Evolutionary conservation across 1,140 invertebrate genomes (phyloP).

Genomic region (Bathynomus jamesi): DNA sequence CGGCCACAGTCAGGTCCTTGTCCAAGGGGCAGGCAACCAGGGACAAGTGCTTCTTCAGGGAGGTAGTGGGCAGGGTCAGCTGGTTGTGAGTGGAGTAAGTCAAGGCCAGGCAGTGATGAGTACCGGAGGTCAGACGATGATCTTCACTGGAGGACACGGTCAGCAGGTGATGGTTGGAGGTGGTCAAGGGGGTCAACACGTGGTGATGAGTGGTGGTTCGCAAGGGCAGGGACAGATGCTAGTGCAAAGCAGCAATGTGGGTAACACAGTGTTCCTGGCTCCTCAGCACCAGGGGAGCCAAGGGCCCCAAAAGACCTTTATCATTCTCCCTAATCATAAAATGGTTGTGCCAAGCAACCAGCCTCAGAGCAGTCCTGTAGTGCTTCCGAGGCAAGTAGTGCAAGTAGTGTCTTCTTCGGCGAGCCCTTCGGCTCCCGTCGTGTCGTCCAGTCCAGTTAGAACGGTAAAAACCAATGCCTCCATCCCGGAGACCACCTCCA

Average conservation of each 20-base stretch:
- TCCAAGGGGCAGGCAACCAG: conserved; percentile 15
- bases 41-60: conserved; percentile 30
- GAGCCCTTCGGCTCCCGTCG: conserved; percentile 6
- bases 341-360: conserved; percentile 24
- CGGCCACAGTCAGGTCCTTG: background rate
- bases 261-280: conserved; percentile 22
- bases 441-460: conserved; percentile 13
- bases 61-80: conserved; percentile 17
- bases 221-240: conserved; percentile 22
- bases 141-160: conserved; percentile 21
- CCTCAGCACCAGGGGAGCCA: conserved; percentile 25
- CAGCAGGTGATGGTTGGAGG: conserved; percentile 2
- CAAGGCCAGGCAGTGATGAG: conserved; percentile 25
- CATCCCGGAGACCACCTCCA: conserved; percentile 8
- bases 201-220: conserved; percentile 27
- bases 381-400: conserved; percentile 24
- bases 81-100: conserved; percentile 22
- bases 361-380: conserved; percentile 23
- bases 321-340: conserved; percentile 28
- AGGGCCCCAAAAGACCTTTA: conserved; percentile 20
- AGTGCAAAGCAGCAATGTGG: conserved; percentile 20
- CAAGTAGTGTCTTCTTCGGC: conserved; percentile 24
- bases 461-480: conserved; percentile 10
- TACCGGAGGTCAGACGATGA: conserved; percentile 25
- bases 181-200: conserved; percentile 2